Evolutionary conservation across 2,888 invertebrate species (phyloP).

Genomic region (Ypsolopha sequella): DNA sequence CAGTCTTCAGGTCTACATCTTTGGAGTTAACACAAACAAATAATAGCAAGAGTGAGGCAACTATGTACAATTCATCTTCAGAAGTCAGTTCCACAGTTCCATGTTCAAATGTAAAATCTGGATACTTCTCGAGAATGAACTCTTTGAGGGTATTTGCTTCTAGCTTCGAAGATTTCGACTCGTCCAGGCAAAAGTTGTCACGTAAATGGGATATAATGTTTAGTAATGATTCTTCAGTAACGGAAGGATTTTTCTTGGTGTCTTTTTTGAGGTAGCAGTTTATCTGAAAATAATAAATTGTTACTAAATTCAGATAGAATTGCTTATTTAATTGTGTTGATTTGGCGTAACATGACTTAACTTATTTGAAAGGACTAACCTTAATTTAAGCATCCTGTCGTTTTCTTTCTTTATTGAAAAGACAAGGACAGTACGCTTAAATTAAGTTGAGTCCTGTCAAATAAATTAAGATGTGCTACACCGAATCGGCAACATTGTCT

Average conservation of each 20-base stretch:
- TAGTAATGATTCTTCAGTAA: slow-evolving; percentile 36
- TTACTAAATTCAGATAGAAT: too few species aligned
- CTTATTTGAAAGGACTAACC: too few species aligned
- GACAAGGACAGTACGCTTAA: too few species aligned
- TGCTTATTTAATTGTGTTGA: too few species aligned
- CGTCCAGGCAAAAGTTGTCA: slow-evolving; percentile 47
- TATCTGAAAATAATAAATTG: slow-evolving; percentile 39
- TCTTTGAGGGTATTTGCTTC: slow-evolving; percentile 47
- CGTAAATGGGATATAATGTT: slow-evolving; percentile 48
- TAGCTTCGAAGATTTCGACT: slow-evolving; percentile 49
- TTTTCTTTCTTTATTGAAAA: too few species aligned
- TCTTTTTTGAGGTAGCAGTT: slow-evolving; percentile 54
- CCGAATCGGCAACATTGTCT: too few species aligned
- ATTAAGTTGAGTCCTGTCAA: too few species aligned
- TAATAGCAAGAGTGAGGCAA: slow-evolving; percentile 62
- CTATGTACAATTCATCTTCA: slow-evolving; percentile 45
- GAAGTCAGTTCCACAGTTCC: slow-evolving; percentile 29
- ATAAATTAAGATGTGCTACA: too few species aligned
- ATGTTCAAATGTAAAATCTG: slow-evolving; percentile 54
- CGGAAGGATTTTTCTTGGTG: slow-evolving; percentile 22
- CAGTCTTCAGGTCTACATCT: slow-evolving; percentile 61
- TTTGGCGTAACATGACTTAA: too few species aligned
- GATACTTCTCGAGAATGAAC: slow-evolving; percentile 59
- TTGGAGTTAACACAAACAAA: slow-evolving; percentile 67
- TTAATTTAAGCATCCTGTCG: too few species aligned